Evolutionary conservation across 1,140 invertebrate genomes (phyloP), one percentile per base, ranked within the genome.

Genomic region (Acromyrmex echinatior): DNA sequence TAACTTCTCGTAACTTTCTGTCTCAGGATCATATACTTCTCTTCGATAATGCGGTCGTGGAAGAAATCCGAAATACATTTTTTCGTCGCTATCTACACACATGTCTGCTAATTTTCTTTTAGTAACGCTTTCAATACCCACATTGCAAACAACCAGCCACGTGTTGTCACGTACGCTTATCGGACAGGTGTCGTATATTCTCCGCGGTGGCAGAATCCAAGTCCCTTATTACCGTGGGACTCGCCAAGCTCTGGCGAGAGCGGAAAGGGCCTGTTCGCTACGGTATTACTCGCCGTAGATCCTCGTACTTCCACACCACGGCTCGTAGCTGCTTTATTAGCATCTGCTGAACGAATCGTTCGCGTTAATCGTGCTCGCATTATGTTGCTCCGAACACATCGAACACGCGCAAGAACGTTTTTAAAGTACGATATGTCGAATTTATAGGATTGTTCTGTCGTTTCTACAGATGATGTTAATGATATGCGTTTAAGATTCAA

Each of bases 161-260:
- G 74, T 80, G 39, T 71, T 28, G 78, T n/a, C 65, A 76, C 45
- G 71, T 81, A 87, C 51, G 76, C 68, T 86, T 86, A 88, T 88
- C 87, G 85, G 45, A 74, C 87, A 88, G 87, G 85, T 88, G 70
- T 86, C 87, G 84, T 86, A 86, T 88, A 86, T 86, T 86, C 76
- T 77, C 28, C 16, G 14, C 25, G n/a, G 51, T 86, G 58, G 76
- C 84, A 68, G 63, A 80, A 65, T 45, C 74, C 76, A 74, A 68
- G 60, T 63, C 58, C 51, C 60, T 80, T 86, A 80, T 88, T 88
- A 88, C 76, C 84, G 68, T 80, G 84, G 60, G 76, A 86, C 51
- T 86, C 63, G 16, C 25, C 78, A 74, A 18, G 31, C 49, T 10
- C 31, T 56, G 31, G 28, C 35, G 39, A 35, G 18, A 51, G 18